Percentiles rank a stretch among this genome's conserved stretches.
These are phyloP conservation scores for Selenia dentaria DNA, from an alignment of 2,888 invertebrate genomes.

Conservation along the genomic window DNA sequence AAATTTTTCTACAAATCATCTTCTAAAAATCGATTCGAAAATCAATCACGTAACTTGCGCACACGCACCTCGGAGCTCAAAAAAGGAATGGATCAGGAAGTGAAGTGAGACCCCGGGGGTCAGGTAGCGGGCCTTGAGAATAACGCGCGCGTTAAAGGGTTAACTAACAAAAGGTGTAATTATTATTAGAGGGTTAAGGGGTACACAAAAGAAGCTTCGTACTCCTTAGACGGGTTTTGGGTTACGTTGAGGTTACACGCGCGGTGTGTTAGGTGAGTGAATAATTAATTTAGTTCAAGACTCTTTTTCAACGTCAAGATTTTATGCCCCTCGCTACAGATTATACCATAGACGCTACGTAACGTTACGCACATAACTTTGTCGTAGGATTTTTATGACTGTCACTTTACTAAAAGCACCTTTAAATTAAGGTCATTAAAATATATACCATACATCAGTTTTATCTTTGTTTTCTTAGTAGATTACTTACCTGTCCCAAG, in stretches of 20 bases:
- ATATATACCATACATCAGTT: too few relatives aligned
- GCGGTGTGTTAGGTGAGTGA: slow-evolving; percentile 48
- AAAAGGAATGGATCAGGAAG: slow-evolving; percentile 80
- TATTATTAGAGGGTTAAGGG: slow-evolving; percentile 77
- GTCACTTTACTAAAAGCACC: too few relatives aligned
- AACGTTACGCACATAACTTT: too few relatives aligned
- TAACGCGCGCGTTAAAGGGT: slow-evolving; percentile 78
- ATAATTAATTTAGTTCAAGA: slow-evolving; percentile 39
- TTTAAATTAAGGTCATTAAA: too few relatives aligned
- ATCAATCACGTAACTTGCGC: slow-evolving; percentile 60
- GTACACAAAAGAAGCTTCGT: slow-evolving; percentile 57
- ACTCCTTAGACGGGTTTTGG: slow-evolving; percentile 56
- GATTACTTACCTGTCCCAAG: too few relatives aligned
- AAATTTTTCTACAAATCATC: too few relatives aligned
- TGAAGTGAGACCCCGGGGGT: slow-evolving; percentile 70
- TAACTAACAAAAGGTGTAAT: slow-evolving; percentile 77
- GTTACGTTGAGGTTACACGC: slow-evolving; percentile 68
- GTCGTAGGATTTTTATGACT: too few relatives aligned
- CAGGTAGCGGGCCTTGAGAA: slow-evolving; percentile 81
- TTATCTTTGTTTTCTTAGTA: too few relatives aligned
- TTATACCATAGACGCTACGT: background rate
- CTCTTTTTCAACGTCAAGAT: slow-evolving; percentile 22
- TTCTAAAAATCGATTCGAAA: slow-evolving; percentile 23
- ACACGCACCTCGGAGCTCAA: slow-evolving; percentile 72
- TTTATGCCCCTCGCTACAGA: slow-evolving; percentile 5